Conservation (phyloP, 2,888 invertebrate genomes). For the Heliconius sara region DNA sequence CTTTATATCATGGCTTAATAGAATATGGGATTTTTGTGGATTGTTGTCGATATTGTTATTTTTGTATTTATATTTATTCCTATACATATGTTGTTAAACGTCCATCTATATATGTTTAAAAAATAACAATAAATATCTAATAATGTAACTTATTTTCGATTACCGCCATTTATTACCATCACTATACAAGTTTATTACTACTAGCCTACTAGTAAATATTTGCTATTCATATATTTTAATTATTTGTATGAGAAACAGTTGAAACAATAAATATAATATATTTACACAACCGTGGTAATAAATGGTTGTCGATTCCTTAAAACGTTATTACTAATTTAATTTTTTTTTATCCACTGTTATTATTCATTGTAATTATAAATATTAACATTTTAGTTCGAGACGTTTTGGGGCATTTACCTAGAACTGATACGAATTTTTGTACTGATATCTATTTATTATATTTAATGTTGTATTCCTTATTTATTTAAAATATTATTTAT, state of each 20-base stretch:
- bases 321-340: conserved; percentile 17
- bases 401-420: background rate
- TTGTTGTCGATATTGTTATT: conserved; percentile 28
- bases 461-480: background rate
- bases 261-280: too few species aligned
- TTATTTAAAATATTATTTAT: background rate
- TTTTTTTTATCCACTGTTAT: conserved; percentile 16
- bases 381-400: conserved; percentile 1
- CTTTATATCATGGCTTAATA: conserved; percentile 74
- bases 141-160: conserved; percentile 20
- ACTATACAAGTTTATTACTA: too few species aligned
- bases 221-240: background rate
- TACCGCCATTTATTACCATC: conserved; percentile 25
- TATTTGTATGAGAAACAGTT: too few species aligned
- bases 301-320: conserved; percentile 33
- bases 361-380: conserved; percentile 1
- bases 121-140: background rate
- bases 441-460: conserved; percentile 24
- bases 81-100: background rate
- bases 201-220: background rate
- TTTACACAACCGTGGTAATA: background rate
- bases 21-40: conserved; percentile 51
- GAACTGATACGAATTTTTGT: background rate
- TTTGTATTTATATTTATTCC: conserved; percentile 34
- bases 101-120: conserved; percentile 8